These are phyloP conservation scores for Corvus cornix DNA, from an alignment of 2,113 vertebrate species.

Conservation along the genomic window DNA sequence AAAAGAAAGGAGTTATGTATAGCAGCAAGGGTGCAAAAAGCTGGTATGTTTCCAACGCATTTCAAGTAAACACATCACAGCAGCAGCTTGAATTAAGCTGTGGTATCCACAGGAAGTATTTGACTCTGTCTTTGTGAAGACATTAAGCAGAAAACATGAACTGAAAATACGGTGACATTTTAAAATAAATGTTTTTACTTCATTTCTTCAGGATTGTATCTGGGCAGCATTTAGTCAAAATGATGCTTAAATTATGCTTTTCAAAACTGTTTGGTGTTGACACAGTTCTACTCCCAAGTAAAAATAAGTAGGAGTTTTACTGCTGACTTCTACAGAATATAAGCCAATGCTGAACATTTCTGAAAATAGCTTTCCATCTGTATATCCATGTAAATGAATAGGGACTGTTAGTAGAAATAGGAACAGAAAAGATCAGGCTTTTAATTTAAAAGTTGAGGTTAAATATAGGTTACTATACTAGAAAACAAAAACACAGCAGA, in stretches of 20 bases:
- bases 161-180: not conserved
- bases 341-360: slow-evolving; percentile 11
- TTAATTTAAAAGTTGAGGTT: slow-evolving; percentile 29
- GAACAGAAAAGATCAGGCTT: slow-evolving; percentile 5
- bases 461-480: not conserved
- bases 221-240: not conserved
- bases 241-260: not conserved
- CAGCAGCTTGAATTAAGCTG: not conserved
- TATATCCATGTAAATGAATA: slow-evolving; percentile 18
- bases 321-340: slow-evolving; percentile 17
- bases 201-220: not conserved
- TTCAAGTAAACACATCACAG: not conserved
- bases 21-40: not conserved
- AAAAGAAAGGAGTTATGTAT: not conserved
- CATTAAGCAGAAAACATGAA: not conserved
- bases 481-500: not conserved
- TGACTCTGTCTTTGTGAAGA: not conserved
- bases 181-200: not conserved
- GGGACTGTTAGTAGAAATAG: slow-evolving; percentile 7
- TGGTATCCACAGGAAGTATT: not conserved
- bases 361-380: slow-evolving; percentile 55
- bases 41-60: not conserved
- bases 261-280: slow-evolving; percentile 5
- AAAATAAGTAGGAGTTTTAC: slow-evolving; percentile 38
- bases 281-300: not conserved